These are phyloP conservation scores for Hoplias malabaricus DNA, from an alignment of 2,113 vertebrate species.

Conservation along the genomic window DNA sequence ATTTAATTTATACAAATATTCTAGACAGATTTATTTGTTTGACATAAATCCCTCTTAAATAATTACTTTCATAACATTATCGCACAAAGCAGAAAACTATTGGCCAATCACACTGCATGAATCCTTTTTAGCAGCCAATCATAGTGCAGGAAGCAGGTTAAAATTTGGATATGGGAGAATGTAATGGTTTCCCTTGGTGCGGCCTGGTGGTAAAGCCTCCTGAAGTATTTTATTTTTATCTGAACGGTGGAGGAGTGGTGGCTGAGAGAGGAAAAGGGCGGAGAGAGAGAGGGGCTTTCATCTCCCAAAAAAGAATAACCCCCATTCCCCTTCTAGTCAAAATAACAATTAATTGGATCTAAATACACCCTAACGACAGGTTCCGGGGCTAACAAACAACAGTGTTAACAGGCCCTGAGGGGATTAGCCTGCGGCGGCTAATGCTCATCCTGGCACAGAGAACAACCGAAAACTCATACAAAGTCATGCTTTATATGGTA, in stretches of 20 bases:
- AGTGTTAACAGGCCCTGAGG: slow-evolving; percentile 53
- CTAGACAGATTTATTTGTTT: no score
- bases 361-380: slow-evolving; percentile 69
- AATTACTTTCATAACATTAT: neutral
- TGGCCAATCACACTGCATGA: neutral
- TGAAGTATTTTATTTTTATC: slow-evolving; percentile 78
- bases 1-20: no score
- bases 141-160: neutral
- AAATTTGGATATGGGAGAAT: neutral
- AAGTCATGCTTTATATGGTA: no score
- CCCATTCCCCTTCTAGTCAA: slow-evolving; percentile 81
- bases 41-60: no score
- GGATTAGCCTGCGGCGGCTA: slow-evolving; percentile 12
- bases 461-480: neutral
- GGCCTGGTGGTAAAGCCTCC: slow-evolving; percentile 56
- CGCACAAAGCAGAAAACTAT: neutral
- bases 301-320: slow-evolving; percentile 75
- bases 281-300: slow-evolving; percentile 76
- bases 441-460: slow-evolving; percentile 45
- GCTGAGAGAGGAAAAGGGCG: slow-evolving; percentile 83
- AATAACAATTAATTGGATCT: slow-evolving; percentile 82
- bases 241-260: slow-evolving; percentile 73
- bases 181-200: slow-evolving; percentile 57
- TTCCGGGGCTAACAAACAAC: slow-evolving; percentile 65
- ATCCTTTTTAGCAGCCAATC: neutral